Conservation (phyloP, 2,113 vertebrate genomes). For the Amblyornis subalaris region DNA sequence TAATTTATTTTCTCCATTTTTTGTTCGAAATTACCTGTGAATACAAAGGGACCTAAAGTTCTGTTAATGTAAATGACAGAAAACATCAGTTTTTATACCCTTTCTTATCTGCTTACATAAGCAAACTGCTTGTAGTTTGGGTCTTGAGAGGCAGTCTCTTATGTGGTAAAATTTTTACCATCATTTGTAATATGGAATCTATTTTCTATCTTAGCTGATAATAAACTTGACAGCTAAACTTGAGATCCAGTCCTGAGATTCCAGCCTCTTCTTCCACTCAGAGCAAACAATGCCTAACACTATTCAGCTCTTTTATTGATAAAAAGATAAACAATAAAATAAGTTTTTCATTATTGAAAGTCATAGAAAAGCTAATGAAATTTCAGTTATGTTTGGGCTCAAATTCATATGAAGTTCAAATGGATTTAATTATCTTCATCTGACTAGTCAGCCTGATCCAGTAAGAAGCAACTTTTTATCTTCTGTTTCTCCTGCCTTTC, state of each 20-base stretch:
- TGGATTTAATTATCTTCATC: background rate
- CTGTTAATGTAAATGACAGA: background rate
- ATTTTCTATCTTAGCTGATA: background rate
- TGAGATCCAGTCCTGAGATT: background rate
- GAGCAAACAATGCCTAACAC: background rate
- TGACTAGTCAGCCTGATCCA: background rate
- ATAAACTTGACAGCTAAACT: background rate
- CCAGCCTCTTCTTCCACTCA: background rate
- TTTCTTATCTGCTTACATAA: background rate
- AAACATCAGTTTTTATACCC: background rate
- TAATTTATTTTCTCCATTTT: background rate
- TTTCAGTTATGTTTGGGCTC: background rate
- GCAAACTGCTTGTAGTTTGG: background rate
- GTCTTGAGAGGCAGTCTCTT: background rate
- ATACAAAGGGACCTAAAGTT: accelerated
- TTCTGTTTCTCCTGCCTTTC: background rate
- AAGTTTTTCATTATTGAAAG: background rate
- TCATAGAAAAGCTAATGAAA: background rate
- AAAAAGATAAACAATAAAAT: background rate
- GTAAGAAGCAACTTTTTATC: background rate
- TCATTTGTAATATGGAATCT: background rate
- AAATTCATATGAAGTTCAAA: background rate
- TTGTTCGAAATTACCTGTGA: background rate
- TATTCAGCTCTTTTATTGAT: background rate
- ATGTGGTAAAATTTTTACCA: background rate